These are phyloP conservation scores for Drosophila monieri DNA, from an alignment of 2,888 invertebrate genomes.

Conservation along the genomic window DNA sequence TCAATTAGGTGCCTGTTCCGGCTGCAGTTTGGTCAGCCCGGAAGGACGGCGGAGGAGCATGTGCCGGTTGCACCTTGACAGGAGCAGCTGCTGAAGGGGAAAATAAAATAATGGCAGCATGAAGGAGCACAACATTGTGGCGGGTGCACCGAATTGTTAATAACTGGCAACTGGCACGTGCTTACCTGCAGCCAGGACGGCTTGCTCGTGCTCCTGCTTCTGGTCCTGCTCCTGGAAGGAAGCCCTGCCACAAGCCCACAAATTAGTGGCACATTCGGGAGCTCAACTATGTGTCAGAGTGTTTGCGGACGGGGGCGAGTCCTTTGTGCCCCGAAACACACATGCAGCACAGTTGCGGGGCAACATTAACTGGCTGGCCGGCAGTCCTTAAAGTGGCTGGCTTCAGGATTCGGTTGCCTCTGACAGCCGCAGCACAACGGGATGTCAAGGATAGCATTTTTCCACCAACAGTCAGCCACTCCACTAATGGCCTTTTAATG, in stretches of 20 bases:
- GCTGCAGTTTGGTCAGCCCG: neutral
- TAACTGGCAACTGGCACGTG: slow-evolving; percentile 61
- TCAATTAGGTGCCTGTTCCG: slow-evolving; percentile 21
- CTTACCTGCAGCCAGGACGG: slow-evolving; percentile 38
- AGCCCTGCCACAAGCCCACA: slow-evolving; percentile 63
- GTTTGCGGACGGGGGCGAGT: slow-evolving; percentile 17
- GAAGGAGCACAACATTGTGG: slow-evolving; percentile 13
- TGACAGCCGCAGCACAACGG: neutral
- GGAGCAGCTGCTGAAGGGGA: neutral
- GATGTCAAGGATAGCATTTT: slow-evolving; percentile 10
- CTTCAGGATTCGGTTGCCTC: slow-evolving; percentile 15
- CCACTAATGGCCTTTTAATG: slow-evolving; percentile 5
- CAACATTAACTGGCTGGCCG: slow-evolving; percentile 45
- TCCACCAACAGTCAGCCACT: no score
- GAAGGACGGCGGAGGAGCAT: slow-evolving; percentile 11
- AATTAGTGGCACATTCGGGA: slow-evolving; percentile 70
- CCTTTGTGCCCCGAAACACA: slow-evolving; percentile 38
- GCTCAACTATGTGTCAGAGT: slow-evolving; percentile 35
- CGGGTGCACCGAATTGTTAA: slow-evolving; percentile 45
- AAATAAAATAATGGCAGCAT: neutral
- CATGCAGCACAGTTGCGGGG: slow-evolving; percentile 58
- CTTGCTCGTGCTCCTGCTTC: slow-evolving; percentile 5
- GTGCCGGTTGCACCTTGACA: slow-evolving; percentile 17
- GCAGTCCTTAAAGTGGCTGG: slow-evolving; percentile 27
- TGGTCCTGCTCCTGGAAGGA: slow-evolving; percentile 5